These are phyloP conservation scores for Himalopsyche japonica DNA, from an alignment of 2,888 invertebrate genomes.

Conservation along the genomic window DNA sequence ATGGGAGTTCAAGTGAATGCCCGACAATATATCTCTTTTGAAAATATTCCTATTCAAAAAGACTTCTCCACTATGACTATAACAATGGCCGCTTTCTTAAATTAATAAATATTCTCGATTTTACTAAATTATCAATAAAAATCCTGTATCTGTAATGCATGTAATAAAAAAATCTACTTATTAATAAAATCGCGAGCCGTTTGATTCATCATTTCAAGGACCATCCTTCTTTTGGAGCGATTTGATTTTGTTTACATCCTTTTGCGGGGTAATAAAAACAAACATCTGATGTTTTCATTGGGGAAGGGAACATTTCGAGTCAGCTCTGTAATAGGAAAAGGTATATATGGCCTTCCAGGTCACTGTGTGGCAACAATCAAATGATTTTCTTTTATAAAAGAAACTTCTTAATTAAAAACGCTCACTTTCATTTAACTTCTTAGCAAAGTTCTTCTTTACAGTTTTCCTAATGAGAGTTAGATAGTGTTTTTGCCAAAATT, in stretches of 20 bases:
- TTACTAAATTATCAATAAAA: too few species aligned
- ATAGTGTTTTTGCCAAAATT: neutral
- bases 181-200: too few species aligned
- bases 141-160: too few species aligned
- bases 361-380: neutral
- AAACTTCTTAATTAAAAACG: neutral
- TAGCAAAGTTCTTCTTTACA: neutral
- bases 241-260: neutral
- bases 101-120: too few species aligned
- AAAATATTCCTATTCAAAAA: too few species aligned
- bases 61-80: too few species aligned
- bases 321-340: neutral
- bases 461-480: neutral
- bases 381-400: neutral
- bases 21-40: too few species aligned
- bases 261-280: neutral
- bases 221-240: neutral
- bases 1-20: too few species aligned
- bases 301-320: neutral
- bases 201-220: neutral
- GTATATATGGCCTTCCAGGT: neutral
- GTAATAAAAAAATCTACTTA: too few species aligned
- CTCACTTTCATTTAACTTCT: neutral
- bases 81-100: too few species aligned
- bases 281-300: neutral